Percentiles rank a stretch among this genome's conserved stretches.
Evolutionary conservation across 2,797 vertebrate species (phyloP).

Genomic region (Sandelia bainsii): DNA sequence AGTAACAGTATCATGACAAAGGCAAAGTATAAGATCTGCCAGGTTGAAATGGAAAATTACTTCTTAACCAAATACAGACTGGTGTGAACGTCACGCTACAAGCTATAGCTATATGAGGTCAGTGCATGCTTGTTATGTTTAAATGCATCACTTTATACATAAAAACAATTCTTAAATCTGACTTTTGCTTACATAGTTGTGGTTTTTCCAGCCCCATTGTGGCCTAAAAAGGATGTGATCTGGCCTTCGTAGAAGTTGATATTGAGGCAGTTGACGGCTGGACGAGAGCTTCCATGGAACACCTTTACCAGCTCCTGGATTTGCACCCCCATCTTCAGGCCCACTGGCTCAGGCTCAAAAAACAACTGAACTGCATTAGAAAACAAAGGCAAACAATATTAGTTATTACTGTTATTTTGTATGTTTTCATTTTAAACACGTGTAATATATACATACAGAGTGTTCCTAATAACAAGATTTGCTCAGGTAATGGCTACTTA

Average conservation of each 20-base stretch:
- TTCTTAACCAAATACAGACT: too few relatives aligned
- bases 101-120: too few relatives aligned
- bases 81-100: too few relatives aligned
- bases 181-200: slow-evolving; percentile 90
- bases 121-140: too few relatives aligned
- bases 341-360: slow-evolving; percentile 91
- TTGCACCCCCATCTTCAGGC: slow-evolving; percentile 88
- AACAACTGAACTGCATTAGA: slow-evolving; percentile 83
- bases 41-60: too few relatives aligned
- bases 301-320: slow-evolving; percentile 93
- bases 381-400: not conserved
- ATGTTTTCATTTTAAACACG: not conserved
- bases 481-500: not conserved
- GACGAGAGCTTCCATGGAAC: slow-evolving; percentile 82
- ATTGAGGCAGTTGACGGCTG: slow-evolving; percentile 91
- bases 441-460: not conserved
- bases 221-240: slow-evolving; percentile 96
- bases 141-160: not conserved
- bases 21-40: not conserved
- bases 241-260: slow-evolving; percentile 96
- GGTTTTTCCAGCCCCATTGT: slow-evolving; percentile 98
- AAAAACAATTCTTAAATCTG: not conserved
- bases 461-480: not conserved
- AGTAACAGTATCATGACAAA: not conserved
- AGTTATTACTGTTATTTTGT: not conserved